Percentiles rank a stretch among this genome's conserved stretches.
Conservation (phyloP, 2,888 invertebrate species). For the Idaea dimidiata region DNA sequence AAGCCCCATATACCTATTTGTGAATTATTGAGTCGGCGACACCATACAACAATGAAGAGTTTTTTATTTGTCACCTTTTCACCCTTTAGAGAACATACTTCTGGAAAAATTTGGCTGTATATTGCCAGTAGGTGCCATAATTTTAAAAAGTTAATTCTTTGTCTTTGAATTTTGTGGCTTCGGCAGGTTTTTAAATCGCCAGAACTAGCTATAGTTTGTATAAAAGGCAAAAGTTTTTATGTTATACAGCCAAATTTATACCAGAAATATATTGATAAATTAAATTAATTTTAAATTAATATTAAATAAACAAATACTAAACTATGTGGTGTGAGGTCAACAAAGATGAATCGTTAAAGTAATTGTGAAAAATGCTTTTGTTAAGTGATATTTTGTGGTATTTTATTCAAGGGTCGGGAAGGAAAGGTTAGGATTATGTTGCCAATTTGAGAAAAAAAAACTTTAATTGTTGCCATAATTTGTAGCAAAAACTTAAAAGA, state of each 20-base stretch:
- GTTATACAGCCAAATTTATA: conserved; percentile 8
- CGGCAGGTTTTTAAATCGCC: neutral
- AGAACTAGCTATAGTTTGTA: neutral
- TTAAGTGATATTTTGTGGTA: conserved; percentile 43
- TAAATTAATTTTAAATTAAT: conserved; percentile 34
- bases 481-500: too few relatives aligned
- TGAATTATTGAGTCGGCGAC: conserved; percentile 68
- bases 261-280: conserved; percentile 32
- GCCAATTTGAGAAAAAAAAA: conserved; percentile 18
- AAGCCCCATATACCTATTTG: conserved; percentile 70
- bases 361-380: conserved; percentile 46
- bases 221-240: too few relatives aligned
- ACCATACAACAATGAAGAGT: conserved; percentile 65
- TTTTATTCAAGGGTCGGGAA: conserved; percentile 21
- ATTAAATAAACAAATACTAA: conserved; percentile 43
- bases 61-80: conserved; percentile 44
- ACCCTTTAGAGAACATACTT: conserved; percentile 43
- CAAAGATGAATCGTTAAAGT: conserved; percentile 54
- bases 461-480: too few relatives aligned
- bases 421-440: conserved; percentile 23
- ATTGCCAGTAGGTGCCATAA: neutral
- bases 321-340: conserved; percentile 69
- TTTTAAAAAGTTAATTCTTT: too few relatives aligned
- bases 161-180: neutral
- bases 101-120: conserved; percentile 18